These are phyloP conservation scores for Sorex fumeus DNA, from an alignment of 2,113 vertebrate species.

Conservation along the genomic window DNA sequence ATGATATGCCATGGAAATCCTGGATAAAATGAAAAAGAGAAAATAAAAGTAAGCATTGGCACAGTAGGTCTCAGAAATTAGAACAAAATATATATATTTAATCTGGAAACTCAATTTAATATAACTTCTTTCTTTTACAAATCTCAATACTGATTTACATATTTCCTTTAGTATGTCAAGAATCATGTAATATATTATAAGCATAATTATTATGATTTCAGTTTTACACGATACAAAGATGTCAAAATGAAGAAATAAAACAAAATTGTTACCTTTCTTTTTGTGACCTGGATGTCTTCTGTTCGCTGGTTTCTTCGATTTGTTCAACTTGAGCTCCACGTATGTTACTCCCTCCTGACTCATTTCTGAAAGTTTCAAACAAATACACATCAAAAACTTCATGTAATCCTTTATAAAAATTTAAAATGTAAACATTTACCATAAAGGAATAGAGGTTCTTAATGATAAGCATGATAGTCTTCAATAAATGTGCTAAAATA, in stretches of 20 bases:
- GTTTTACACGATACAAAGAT: neutral
- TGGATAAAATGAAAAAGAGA: neutral
- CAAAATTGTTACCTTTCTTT: neutral
- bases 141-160: neutral
- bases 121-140: neutral
- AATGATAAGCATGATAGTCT: neutral
- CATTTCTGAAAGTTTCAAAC: conserved; percentile 21
- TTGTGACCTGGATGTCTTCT: neutral
- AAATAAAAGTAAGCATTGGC: neutral
- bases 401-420: too few species aligned
- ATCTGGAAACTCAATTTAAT: conserved; percentile 6
- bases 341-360: neutral
- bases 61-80: neutral
- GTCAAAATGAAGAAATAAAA: neutral
- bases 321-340: neutral
- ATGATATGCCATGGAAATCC: neutral
- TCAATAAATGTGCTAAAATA: too few species aligned
- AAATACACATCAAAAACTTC: neutral
- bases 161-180: neutral
- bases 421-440: neutral
- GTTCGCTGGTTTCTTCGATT: neutral
- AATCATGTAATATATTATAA: neutral
- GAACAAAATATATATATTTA: neutral
- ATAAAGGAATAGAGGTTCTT: neutral
- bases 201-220: neutral